phyloP scores from a whole-genome alignment of 2,113 vertebrate genomes.

The Argyrosomus japonicus region DNA sequence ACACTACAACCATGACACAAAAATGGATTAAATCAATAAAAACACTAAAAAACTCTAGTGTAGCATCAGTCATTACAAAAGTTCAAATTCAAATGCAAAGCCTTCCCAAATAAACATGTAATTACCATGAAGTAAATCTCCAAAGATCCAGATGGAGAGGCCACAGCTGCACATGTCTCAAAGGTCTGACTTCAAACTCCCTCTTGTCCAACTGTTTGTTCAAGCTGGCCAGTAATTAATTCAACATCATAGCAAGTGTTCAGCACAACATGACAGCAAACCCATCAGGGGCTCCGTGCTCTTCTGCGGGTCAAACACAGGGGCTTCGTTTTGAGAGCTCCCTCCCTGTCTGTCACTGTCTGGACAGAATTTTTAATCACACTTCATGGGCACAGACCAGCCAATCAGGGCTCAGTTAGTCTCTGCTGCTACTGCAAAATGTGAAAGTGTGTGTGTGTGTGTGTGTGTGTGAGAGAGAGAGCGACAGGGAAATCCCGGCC shows the following conservation, averaged over 20 bases:
- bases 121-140: constrained; percentile 79
- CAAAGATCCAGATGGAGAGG: constrained; percentile 78
- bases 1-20: background rate
- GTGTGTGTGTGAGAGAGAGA: constrained; percentile 21
- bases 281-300: constrained; percentile 4
- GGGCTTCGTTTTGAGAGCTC: constrained; percentile 17
- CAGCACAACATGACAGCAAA: constrained; percentile 35
- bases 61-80: background rate
- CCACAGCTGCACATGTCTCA: constrained; percentile 78
- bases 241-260: constrained; percentile 34
- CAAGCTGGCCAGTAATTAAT: constrained; percentile 28
- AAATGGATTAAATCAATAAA: background rate
- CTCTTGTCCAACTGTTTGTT: constrained; percentile 37
- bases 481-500: constrained; percentile 39
- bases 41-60: background rate
- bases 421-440: constrained; percentile 70
- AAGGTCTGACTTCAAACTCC: constrained; percentile 17
- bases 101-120: constrained; percentile 24
- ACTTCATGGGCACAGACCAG: constrained; percentile 39
- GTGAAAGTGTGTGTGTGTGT: constrained; percentile 31
- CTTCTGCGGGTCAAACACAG: constrained; percentile 41
- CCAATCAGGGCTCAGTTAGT: constrained; percentile 57
- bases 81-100: constrained; percentile 4
- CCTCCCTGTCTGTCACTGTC: constrained; percentile 43
- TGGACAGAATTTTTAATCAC: constrained; percentile 42